These are phyloP conservation scores for Hirtodrosophila confusa DNA, from an alignment of 2,888 invertebrate genomes.

Conservation along the genomic window DNA sequence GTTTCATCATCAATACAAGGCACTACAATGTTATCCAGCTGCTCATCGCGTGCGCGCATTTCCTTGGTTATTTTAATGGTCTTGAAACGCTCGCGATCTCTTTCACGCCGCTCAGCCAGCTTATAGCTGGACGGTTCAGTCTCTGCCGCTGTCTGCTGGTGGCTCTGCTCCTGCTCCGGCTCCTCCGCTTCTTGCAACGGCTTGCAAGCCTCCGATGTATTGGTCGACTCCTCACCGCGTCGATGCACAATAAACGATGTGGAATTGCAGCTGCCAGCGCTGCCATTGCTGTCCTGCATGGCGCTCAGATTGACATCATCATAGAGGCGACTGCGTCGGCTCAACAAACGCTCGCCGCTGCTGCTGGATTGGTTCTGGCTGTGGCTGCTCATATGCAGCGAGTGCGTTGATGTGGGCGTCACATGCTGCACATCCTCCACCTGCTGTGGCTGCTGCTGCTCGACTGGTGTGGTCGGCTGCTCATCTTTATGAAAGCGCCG, in stretches of 20 bases:
- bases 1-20: constrained; percentile 82
- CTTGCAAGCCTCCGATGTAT: constrained; percentile 18
- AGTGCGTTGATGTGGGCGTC: constrained; percentile 27
- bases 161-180: constrained; percentile 36
- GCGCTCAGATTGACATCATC: constrained; percentile 81
- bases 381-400: constrained; percentile 13
- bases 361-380: constrained; percentile 39
- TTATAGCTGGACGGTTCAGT: constrained; percentile 59
- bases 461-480: constrained; percentile 19
- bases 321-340: constrained; percentile 83
- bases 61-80: constrained; percentile 83
- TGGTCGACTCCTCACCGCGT: constrained; percentile 46
- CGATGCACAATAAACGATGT: constrained; percentile 74
- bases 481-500: constrained; percentile 78
- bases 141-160: constrained; percentile 36
- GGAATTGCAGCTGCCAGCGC: constrained; percentile 58
- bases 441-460: constrained; percentile 18
- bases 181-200: constrained; percentile 7
- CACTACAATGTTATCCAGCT: constrained; percentile 79
- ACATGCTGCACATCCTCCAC: constrained; percentile 15
- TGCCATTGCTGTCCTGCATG: constrained; percentile 59
- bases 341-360: constrained; percentile 80
- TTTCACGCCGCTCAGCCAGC: constrained; percentile 75
- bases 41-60: constrained; percentile 60
- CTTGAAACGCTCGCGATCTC: constrained; percentile 84